Conservation (phyloP, 2,113 vertebrate genomes). For the Ellobius talpinus region DNA sequence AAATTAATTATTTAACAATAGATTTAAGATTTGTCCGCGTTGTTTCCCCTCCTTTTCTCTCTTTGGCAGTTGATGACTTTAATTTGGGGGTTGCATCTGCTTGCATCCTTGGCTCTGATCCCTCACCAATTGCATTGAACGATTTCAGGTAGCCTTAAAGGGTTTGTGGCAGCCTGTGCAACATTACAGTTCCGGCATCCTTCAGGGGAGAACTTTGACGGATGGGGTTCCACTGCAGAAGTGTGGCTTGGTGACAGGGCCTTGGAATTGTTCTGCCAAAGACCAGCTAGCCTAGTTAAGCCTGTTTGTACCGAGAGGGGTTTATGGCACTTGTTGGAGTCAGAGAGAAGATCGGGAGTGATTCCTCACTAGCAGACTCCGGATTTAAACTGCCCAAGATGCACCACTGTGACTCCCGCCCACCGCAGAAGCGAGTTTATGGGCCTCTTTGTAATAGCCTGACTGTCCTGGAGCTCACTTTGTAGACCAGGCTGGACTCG, state of each 20-base stretch:
- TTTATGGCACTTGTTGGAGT: background rate
- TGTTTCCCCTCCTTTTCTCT: too few species aligned
- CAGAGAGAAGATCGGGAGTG: background rate
- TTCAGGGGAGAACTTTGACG: background rate
- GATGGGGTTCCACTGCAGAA: background rate
- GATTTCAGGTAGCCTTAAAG: background rate
- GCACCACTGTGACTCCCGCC: background rate
- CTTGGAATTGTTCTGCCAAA: background rate
- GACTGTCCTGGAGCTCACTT: too few species aligned
- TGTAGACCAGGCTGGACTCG: too few species aligned
- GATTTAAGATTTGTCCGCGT: background rate
- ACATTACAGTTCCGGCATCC: background rate
- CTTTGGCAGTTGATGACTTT: background rate
- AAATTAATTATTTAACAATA: slow-evolving; percentile 57
- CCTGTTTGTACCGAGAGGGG: background rate
- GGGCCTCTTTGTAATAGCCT: background rate
- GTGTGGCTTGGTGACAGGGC: background rate
- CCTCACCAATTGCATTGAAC: background rate
- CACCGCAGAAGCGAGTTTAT: slow-evolving; percentile 6
- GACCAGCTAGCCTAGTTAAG: background rate
- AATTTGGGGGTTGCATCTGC: background rate
- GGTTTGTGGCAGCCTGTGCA: background rate
- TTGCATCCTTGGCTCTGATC: background rate
- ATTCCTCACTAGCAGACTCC: background rate
- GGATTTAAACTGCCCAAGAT: slow-evolving; percentile 32